Conservation (phyloP, 2,888 invertebrate species). For the Thereva nobilitata region DNA sequence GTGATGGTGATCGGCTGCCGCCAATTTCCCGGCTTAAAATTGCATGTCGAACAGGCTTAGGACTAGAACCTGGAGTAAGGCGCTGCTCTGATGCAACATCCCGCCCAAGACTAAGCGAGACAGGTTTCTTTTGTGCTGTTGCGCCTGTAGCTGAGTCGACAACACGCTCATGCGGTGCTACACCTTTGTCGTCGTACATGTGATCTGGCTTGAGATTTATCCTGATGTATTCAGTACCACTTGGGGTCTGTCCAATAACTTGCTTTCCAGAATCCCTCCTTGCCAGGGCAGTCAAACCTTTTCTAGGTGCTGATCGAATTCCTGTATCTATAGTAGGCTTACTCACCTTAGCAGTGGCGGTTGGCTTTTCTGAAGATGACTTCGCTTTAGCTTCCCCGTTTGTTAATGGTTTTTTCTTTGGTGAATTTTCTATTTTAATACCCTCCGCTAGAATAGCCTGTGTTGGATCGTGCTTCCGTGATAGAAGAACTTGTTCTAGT, state of each 20-base stretch:
- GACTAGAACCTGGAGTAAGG: slow-evolving; percentile 60
- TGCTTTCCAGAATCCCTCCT: slow-evolving; percentile 37
- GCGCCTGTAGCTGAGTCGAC: slow-evolving; percentile 52
- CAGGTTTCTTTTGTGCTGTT: slow-evolving; percentile 62
- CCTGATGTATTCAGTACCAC: slow-evolving; percentile 64
- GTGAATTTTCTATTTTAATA: slow-evolving; percentile 60
- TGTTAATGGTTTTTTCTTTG: slow-evolving; percentile 46
- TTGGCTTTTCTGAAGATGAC: slow-evolving; percentile 37
- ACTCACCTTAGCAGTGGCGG: not conserved
- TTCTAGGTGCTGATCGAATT: slow-evolving; percentile 29
- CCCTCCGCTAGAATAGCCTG: slow-evolving; percentile 68
- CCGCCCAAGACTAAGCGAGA: slow-evolving; percentile 62
- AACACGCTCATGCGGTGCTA: slow-evolving; percentile 56
- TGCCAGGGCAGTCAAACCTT: slow-evolving; percentile 1
- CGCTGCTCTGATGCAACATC: slow-evolving; percentile 56
- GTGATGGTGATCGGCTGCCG: slow-evolving; percentile 68
- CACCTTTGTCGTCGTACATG: slow-evolving; percentile 66
- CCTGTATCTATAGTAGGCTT: slow-evolving; percentile 8
- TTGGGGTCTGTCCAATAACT: slow-evolving; percentile 55
- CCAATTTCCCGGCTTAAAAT: slow-evolving; percentile 46
- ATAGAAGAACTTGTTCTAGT: slow-evolving; percentile 63
- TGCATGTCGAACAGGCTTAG: slow-evolving; percentile 56
- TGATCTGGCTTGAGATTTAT: slow-evolving; percentile 76
- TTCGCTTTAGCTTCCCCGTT: slow-evolving; percentile 50
- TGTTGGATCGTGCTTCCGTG: slow-evolving; percentile 68